phyloP scores from a whole-genome alignment of 2,113 vertebrate species.

The Cyanistes caeruleus region DNA sequence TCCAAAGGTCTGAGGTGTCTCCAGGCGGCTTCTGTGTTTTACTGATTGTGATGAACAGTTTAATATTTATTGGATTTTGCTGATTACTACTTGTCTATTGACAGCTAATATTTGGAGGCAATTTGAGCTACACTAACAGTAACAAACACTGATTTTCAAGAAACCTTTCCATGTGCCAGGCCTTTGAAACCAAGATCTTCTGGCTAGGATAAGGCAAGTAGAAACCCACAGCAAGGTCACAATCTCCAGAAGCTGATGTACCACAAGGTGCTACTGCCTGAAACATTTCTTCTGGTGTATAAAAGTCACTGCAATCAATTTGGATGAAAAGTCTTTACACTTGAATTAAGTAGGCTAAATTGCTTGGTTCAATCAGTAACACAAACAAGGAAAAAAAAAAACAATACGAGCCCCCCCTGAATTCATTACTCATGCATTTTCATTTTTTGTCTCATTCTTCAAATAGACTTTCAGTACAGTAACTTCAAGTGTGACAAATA shows the following conservation, averaged over 20 bases:
- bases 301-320: background rate
- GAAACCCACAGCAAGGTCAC: background rate
- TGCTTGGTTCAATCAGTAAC: background rate
- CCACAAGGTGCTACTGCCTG: background rate
- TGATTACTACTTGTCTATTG: background rate
- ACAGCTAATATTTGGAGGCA: background rate
- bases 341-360: background rate
- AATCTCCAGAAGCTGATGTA: background rate
- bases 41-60: background rate
- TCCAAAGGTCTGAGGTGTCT: background rate
- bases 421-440: background rate
- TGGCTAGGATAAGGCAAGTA: background rate
- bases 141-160: background rate
- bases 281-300: background rate
- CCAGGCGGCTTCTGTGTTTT: background rate
- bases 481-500: constrained; percentile 24
- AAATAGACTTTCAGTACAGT: background rate
- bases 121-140: background rate
- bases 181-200: background rate
- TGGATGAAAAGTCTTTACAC: background rate
- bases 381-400: background rate
- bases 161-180: background rate
- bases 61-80: background rate
- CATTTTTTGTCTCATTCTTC: background rate
- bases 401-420: background rate